Base-by-base conservation (phyloP, 1,140 invertebrate species). In the Gonatopus flavifemur region DNA sequence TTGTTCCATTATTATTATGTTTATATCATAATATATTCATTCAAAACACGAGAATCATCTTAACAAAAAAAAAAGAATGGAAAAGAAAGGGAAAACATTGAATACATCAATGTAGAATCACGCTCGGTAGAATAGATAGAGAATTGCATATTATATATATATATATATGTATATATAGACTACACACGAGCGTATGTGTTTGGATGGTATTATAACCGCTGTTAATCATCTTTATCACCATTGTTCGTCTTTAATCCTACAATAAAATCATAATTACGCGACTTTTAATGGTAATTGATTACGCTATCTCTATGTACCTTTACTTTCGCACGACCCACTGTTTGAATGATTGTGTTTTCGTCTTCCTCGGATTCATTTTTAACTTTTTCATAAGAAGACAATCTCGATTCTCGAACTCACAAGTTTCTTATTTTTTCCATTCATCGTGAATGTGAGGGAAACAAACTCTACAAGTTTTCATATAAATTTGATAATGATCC, bases 211-310 rank as follows among this genome's bases (percentile, higher is more conserved):
- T 45, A 28, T 41, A 40, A 41, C 16, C 20, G 6, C 33, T 45
- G 19, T 49, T 33, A 18, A 30, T 60, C 46, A 41, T 48, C 15
- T 58, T 54, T 52, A 63, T n/a, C n/a, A n/a, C n/a, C n/a, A n/a
- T n/a, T n/a, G n/a, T n/a, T n/a, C 28, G 47, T 44, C 52, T 55
- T 65, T 60, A 64, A 67, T 63, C 43, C 65, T 68, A 71, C 46
- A 52, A 66, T 72, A 70, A 64, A 69, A 65, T 69, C 67, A 70
- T 57, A 47, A 60, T 67, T 67, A 68, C 40, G 63, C 56, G 52
- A 52, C 62, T 66, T 65, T 39, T n/a, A n/a, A 61, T 19, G 36
- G 55, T 62, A 62, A 49, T 57, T 62, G 44, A n/a, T n/a, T n/a
- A n/a, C n/a, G n/a, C n/a, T n/a, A n/a, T n/a, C n/a, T n/a, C n/a